A percentile compares a stretch with the other conserved stretches of the same genome.
These are phyloP conservation scores for Sepiola atlantica DNA, from an alignment of 2,888 invertebrate species.

Conservation along the genomic window DNA sequence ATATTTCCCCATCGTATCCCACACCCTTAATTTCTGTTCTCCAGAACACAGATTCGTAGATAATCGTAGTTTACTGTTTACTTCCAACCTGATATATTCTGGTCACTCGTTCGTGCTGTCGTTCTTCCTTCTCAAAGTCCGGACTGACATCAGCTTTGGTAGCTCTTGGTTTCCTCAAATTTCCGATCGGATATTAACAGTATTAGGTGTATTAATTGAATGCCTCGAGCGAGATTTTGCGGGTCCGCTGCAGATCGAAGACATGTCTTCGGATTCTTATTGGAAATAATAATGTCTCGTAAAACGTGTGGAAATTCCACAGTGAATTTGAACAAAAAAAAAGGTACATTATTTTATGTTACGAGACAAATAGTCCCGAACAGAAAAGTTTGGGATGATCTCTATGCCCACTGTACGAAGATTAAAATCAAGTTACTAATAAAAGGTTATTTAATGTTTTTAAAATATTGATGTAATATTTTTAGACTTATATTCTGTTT, in stretches of 20 bases:
- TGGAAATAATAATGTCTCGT: too few relatives aligned
- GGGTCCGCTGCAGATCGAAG: neutral
- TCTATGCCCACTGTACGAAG: too few relatives aligned
- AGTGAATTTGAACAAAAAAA: too few relatives aligned
- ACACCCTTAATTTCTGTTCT: neutral
- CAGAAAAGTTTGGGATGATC: too few relatives aligned
- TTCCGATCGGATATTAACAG: conserved; percentile 13
- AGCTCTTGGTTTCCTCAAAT: neutral
- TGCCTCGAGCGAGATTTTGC: neutral
- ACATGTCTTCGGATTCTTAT: neutral
- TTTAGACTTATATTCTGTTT: too few relatives aligned
- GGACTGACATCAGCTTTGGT: neutral
- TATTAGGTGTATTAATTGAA: conserved; percentile 32
- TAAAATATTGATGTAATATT: too few relatives aligned
- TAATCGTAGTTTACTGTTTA: neutral
- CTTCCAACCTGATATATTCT: neutral
- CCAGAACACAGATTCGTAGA: neutral
- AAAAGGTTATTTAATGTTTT: too few relatives aligned
- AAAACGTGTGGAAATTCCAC: too few relatives aligned
- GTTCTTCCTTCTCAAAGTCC: neutral
- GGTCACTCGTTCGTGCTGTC: conserved; percentile 32
- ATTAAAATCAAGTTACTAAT: too few relatives aligned
- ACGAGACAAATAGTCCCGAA: too few relatives aligned
- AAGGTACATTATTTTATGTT: too few relatives aligned
- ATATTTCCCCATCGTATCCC: neutral